Base-by-base conservation (phyloP, 2,797 vertebrate genomes). In the Synanceia verrucosa region DNA sequence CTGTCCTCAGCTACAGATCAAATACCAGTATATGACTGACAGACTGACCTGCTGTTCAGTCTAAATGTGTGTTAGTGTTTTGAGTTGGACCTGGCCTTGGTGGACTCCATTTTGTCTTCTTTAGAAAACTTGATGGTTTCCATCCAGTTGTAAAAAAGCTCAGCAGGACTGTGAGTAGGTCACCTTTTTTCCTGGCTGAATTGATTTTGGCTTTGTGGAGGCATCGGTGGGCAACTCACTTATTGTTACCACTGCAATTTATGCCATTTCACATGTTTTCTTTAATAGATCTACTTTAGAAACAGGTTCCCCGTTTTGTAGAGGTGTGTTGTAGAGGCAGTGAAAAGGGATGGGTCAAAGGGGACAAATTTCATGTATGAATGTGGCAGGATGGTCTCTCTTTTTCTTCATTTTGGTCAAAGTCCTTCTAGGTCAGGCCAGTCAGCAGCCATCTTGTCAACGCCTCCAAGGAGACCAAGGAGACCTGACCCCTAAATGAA, bases 61-160 rank as follows among this genome's bases (percentile, higher is more conserved):
- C n/a, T n/a, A n/a, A n/a, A n/a, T n/a, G n/a, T n/a, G n/a, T n/a
- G n/a, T 10, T 16, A 9, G 28, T 2, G 11, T 50, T 66, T 34
- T 39, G 23, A 39, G 23, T 44, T 77, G 68, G 65, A 56, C 11
- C 7, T 1, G 5, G 12, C 67, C 61, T 69, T 36, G 36, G 39
- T 56, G 13, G 23, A 61, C 2, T 65, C 56, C 6, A 60, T 65
- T 65, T 26, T 59, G 26, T 33, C 13, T 9, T 43, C 43, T 71
- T 65, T n/a, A 21, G 73, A 62, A 31, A 64, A 56, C 26, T 57
- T 36, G 62, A 70, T 61, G n/a, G 46, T 73, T 73, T 70, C 43
- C 26, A 65, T 50, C 61, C 24, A 14, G 24, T 58, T 9, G 13
- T 79, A 61, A 84, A 73, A n/a, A 81, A 63, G 51, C 78, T 63